A percentile compares a stretch with the other conserved stretches of the same genome.
Evolutionary conservation across 2,888 invertebrate species (phyloP).

Genomic region (Adelognathus sp.): DNA sequence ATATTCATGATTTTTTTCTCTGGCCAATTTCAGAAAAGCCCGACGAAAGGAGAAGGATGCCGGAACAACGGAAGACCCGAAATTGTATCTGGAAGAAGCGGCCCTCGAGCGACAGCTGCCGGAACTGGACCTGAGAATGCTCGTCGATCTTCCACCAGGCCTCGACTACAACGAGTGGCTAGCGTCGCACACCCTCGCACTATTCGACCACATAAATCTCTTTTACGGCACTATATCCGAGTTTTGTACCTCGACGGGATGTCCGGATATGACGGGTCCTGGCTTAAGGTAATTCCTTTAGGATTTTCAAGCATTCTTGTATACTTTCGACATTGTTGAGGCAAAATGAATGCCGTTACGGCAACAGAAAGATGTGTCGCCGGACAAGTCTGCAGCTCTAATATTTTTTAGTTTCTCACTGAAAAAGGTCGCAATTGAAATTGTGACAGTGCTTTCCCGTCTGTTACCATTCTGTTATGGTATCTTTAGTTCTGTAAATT

Average conservation of each 20-base stretch:
- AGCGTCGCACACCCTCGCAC: constrained; percentile 98
- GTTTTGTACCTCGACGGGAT: constrained; percentile 97
- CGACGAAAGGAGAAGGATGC: constrained; percentile 97
- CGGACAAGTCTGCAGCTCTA: no score
- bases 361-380: no score
- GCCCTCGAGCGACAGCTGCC: constrained; percentile 96
- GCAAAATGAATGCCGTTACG: no score
- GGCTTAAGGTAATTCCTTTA: constrained; percentile 89
- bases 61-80: constrained; percentile 90
- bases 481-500: no score
- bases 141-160: constrained; percentile 97
- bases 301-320: not conserved
- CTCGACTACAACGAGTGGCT: constrained; percentile 99
- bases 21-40: constrained; percentile 90
- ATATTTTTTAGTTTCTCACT: no score
- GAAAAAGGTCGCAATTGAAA: no score
- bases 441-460: no score
- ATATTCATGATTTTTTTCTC: constrained; percentile 22
- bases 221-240: constrained; percentile 99
- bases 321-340: not conserved
- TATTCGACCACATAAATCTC: constrained; percentile 99
- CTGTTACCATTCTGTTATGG: no score
- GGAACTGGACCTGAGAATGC: constrained; percentile 95
- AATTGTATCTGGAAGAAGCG: constrained; percentile 97
- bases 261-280: constrained; percentile 98